Percentiles rank a stretch among this genome's conserved stretches.
These are phyloP conservation scores for Anorthoa munda DNA, from an alignment of 2,888 invertebrate genomes.

Conservation along the genomic window DNA sequence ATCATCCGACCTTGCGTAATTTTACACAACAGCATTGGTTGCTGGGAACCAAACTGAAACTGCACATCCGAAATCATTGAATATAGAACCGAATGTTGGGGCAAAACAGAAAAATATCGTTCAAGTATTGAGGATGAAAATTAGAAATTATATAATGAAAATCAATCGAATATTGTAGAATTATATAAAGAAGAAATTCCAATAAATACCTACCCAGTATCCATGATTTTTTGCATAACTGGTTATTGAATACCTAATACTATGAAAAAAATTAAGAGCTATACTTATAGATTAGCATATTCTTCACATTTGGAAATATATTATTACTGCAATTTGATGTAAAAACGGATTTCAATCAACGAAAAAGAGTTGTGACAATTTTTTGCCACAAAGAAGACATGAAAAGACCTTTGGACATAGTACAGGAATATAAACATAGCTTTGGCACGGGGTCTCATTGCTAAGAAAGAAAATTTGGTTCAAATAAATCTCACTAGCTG, in stretches of 20 bases:
- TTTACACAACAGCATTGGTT: conserved; percentile 45
- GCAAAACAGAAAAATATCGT: neutral
- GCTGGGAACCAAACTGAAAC: conserved; percentile 42
- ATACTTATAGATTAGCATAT: neutral
- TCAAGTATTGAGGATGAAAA: neutral
- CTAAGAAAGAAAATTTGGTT: no score
- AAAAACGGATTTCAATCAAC: neutral
- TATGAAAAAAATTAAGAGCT: neutral
- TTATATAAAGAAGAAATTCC: no score
- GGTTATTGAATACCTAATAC: neutral
- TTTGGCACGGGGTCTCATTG: no score
- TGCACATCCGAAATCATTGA: conserved; percentile 36
- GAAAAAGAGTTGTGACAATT: neutral
- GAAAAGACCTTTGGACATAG: neutral
- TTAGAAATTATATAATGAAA: no score
- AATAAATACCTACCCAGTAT: no score
- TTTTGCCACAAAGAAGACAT: neutral
- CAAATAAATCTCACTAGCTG: no score
- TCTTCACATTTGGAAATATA: neutral
- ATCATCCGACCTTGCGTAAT: conserved; percentile 69
- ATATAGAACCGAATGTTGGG: neutral
- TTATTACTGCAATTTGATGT: neutral
- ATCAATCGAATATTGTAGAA: no score
- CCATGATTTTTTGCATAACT: no score
- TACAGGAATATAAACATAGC: neutral